Percentiles rank a stretch among this genome's conserved stretches.
Conservation (phyloP, 2,797 vertebrate species). For the Heliangelus exortis region DNA sequence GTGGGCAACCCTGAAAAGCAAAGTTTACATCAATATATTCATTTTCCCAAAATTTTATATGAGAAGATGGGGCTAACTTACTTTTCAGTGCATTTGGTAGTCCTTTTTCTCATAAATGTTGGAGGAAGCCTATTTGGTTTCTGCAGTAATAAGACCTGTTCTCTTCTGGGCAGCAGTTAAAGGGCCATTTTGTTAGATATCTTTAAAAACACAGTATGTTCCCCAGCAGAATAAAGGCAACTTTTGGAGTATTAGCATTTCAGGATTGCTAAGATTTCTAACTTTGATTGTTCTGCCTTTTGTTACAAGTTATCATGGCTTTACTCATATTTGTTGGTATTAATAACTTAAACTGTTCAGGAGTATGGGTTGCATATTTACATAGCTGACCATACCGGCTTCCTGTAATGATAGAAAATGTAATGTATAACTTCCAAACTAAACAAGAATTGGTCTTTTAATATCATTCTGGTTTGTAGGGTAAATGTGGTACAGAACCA, state of each 20-base stretch:
- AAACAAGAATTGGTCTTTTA: neutral
- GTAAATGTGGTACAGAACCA: neutral
- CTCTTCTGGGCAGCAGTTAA: neutral
- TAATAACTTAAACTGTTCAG: neutral
- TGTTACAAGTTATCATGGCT: neutral
- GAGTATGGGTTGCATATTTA: neutral
- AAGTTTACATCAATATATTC: neutral
- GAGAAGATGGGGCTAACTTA: neutral
- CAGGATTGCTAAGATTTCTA: neutral
- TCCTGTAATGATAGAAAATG: slow-evolving; percentile 2
- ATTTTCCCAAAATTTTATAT: neutral
- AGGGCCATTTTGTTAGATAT: neutral
- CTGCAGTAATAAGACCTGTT: neutral
- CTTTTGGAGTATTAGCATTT: neutral
- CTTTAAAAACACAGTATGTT: neutral
- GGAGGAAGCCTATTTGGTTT: neutral
- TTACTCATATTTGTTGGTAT: neutral
- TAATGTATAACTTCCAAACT: neutral
- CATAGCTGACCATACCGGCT: neutral
- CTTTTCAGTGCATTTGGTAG: neutral
- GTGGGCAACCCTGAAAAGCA: neutral
- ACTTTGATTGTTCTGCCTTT: neutral
- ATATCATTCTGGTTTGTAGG: neutral
- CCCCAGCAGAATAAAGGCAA: neutral
- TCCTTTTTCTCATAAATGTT: neutral